Evolutionary conservation across 2,888 invertebrate species (phyloP), one percentile per base, ranked within the genome.

Genomic region (Mimas tiliae): DNA sequence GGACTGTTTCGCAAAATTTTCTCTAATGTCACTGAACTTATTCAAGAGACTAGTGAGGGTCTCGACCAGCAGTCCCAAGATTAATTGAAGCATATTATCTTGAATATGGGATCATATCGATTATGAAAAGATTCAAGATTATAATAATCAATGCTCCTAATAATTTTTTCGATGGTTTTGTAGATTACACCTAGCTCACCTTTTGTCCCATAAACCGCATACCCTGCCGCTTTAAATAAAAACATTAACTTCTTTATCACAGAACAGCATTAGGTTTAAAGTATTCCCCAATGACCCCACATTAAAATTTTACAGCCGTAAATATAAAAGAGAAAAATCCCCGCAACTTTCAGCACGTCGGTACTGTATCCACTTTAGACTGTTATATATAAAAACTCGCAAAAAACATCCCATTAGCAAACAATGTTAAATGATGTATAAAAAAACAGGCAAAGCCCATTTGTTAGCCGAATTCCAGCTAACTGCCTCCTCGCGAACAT

Each of bases 381-480:
- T 58, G 11, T 6, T 11, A 38, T 58, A 19, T 19, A 34, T 9
- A 64, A 51, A 64, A 51, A 51, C 50, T 51, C 63, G 51, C 51
- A 51, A 64, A 64, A 34, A 51, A 34, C 63, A 51, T 34, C 33
- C 63, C 63, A 64, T 64, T 64, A 50, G 51, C 63, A 38, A 51
- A 64, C 51, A 51, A 50, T 51, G 51, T 63, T 64, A 67, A 82
- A 82, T 86, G 84, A 86, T 80, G 81, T 84, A 82, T 81, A 82
- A 82, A 82, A 84, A 85, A 84, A 87, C 38, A 76, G 79, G 72
- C 74, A 53, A 33, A 62, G 68, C 79, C 78, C 51, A 81, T 82
- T 79, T 74, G 77, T 84, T 79, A 81, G 75, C 67, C 68, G 34
- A 33, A 42, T 58, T 34, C 19, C 16, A 48, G 63, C 47, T 63